Evolutionary conservation across 2,888 invertebrate species (phyloP).

Genomic region (Ditula angustiorana): DNA sequence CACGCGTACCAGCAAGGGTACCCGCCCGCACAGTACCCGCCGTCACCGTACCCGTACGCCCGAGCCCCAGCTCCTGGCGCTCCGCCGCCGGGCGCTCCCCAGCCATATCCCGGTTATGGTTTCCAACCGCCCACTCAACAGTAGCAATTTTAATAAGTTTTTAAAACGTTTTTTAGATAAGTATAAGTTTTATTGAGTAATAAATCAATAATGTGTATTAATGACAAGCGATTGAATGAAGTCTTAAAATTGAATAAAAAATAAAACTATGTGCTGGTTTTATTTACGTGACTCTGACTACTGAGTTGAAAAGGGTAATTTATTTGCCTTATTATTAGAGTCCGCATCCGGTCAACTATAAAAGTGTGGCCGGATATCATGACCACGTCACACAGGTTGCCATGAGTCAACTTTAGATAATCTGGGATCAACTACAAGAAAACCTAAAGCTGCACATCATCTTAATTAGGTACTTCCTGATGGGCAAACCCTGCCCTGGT

Average conservation of each 20-base stretch:
- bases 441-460: too few species aligned
- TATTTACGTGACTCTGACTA: too few species aligned
- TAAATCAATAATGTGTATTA: neutral
- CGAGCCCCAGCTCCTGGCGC: slow-evolving; percentile 87
- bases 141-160: slow-evolving; percentile 45
- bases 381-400: too few species aligned
- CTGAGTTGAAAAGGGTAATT: too few species aligned
- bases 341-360: too few species aligned
- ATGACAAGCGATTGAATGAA: slow-evolving; percentile 21
- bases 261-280: slow-evolving; percentile 24
- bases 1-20: slow-evolving; percentile 83
- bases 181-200: slow-evolving; percentile 11
- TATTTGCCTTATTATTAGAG: too few species aligned
- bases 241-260: slow-evolving; percentile 39
- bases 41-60: slow-evolving; percentile 84
- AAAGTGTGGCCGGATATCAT: too few species aligned
- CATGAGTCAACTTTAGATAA: too few species aligned
- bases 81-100: slow-evolving; percentile 90
- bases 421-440: too few species aligned
- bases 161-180: slow-evolving; percentile 25
- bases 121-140: slow-evolving; percentile 92
- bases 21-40: slow-evolving; percentile 84
- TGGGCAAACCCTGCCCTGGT: too few species aligned
- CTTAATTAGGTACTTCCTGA: too few species aligned
- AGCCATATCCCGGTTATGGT: slow-evolving; percentile 91